Evolutionary conservation across 2,888 invertebrate species (phyloP).

Genomic region (Eumacrocentrus americanus): DNA sequence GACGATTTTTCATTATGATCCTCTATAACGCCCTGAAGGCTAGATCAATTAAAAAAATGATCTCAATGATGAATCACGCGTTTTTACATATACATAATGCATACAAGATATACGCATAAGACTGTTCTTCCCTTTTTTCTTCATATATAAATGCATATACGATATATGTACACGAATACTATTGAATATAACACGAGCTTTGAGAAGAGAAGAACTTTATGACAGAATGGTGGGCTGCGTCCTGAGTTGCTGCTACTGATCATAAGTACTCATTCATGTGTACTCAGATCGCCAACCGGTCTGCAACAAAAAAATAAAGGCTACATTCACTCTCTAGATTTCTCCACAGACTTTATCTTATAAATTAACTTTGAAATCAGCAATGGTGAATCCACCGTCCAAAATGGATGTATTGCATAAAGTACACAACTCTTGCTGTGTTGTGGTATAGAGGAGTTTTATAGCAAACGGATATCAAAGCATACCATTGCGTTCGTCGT

Average conservation of each 20-base stretch:
- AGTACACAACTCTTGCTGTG: too few relatives aligned
- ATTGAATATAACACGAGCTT: slow-evolving; percentile 16
- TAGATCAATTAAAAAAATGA: slow-evolving; percentile 13
- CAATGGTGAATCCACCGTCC: too few relatives aligned
- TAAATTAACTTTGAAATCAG: not conserved
- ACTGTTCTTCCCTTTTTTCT: slow-evolving; percentile 26
- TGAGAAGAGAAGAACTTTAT: slow-evolving; percentile 37
- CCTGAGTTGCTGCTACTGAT: slow-evolving; percentile 52
- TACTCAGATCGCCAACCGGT: slow-evolving; percentile 92
- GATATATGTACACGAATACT: slow-evolving; percentile 33
- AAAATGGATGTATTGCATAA: too few relatives aligned
- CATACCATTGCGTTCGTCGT: slow-evolving; percentile 71
- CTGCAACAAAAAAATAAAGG: slow-evolving; percentile 68
- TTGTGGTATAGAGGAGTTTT: too few relatives aligned
- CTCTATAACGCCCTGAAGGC: slow-evolving; percentile 22
- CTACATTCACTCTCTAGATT: slow-evolving; percentile 5
- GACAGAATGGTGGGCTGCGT: slow-evolving; percentile 55
- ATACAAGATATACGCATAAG: slow-evolving; percentile 33
- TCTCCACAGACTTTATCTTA: too few relatives aligned
- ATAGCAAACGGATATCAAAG: too few relatives aligned
- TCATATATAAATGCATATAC: slow-evolving; percentile 32
- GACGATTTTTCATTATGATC: slow-evolving; percentile 24
- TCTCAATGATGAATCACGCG: slow-evolving; percentile 11
- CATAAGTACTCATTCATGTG: slow-evolving; percentile 78
- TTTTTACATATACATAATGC: slow-evolving; percentile 29